Conservation (phyloP, 1,140 invertebrate genomes). For the Plodia interpunctella region DNA sequence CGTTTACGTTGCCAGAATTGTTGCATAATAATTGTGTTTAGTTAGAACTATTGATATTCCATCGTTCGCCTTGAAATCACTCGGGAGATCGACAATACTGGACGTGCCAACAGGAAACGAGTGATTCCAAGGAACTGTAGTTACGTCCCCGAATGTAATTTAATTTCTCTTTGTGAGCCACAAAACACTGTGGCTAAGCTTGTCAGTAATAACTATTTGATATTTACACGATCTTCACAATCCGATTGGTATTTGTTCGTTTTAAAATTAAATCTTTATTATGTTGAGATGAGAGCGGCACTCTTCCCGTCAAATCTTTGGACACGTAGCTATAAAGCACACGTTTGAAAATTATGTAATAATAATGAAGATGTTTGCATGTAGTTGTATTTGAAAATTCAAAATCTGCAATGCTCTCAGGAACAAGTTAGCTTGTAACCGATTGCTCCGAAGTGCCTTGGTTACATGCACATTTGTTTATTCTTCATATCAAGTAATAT, state of each 20-base stretch:
- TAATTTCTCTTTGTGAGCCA: slow-evolving; percentile 14
- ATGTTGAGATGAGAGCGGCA: slow-evolving; percentile 52
- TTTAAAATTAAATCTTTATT: slow-evolving; percentile 17
- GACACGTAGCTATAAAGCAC: slow-evolving; percentile 63
- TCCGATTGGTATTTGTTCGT: slow-evolving; percentile 10
- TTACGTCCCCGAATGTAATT: slow-evolving; percentile 12
- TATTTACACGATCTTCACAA: slow-evolving; percentile 16
- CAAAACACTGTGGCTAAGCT: slow-evolving; percentile 14
- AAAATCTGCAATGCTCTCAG: slow-evolving; percentile 44
- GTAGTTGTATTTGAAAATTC: slow-evolving; percentile 47
- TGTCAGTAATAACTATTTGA: slow-evolving; percentile 18
- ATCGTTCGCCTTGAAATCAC: slow-evolving; percentile 12
- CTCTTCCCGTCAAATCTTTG: slow-evolving; percentile 38
- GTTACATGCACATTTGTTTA: slow-evolving; percentile 73
- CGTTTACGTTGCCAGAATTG: slow-evolving; percentile 3
- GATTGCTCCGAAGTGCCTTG: slow-evolving; percentile 56
- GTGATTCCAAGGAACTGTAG: slow-evolving; percentile 10
- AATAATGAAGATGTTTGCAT: slow-evolving; percentile 41
- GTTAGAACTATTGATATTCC: slow-evolving; percentile 10
- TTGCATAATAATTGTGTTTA: slow-evolving; percentile 5
- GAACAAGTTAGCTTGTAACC: slow-evolving; percentile 69
- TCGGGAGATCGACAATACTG: slow-evolving; percentile 7
- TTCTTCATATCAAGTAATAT: slow-evolving; percentile 48
- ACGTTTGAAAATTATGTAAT: slow-evolving; percentile 39
- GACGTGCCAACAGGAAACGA: slow-evolving; percentile 8